phyloP scores from a whole-genome alignment of 2,113 vertebrate genomes.

The Irena cyanogastra region DNA sequence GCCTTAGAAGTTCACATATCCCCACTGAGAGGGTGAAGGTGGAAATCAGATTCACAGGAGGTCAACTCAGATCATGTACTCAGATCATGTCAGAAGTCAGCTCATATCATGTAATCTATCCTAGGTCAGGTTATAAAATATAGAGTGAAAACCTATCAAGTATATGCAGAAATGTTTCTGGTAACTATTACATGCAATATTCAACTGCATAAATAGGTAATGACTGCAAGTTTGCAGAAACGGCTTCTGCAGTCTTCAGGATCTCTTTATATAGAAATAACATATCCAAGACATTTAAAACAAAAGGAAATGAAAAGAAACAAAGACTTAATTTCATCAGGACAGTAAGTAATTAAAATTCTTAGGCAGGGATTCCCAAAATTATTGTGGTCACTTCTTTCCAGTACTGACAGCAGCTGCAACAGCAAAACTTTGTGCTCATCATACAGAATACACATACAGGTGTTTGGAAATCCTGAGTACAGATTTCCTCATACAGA shows the following conservation, averaged over 20 bases:
- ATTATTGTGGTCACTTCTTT: not conserved
- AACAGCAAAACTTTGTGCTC: not conserved
- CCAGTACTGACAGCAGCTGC: not conserved
- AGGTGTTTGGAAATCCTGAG: not conserved
- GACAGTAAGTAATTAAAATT: not conserved
- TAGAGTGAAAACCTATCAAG: not conserved
- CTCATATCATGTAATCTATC: not conserved
- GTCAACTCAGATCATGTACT: not conserved
- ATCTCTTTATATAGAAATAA: not conserved
- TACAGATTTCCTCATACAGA: not conserved
- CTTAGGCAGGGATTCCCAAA: not conserved
- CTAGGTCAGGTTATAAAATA: not conserved
- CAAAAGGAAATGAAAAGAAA: not conserved
- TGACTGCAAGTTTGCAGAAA: not conserved
- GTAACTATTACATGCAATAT: not conserved
- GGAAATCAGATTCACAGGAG: not conserved
- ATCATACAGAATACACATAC: not conserved
- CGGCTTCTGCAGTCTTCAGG: not conserved
- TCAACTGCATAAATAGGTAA: not conserved
- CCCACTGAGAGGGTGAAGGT: not conserved
- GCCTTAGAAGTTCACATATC: not conserved
- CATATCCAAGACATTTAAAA: not conserved
- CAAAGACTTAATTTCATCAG: not conserved
- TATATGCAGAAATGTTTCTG: not conserved
- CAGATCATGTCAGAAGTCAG: not conserved